Base-by-base conservation (phyloP, 2,113 vertebrate species). In the Ovibos moschatus region DNA sequence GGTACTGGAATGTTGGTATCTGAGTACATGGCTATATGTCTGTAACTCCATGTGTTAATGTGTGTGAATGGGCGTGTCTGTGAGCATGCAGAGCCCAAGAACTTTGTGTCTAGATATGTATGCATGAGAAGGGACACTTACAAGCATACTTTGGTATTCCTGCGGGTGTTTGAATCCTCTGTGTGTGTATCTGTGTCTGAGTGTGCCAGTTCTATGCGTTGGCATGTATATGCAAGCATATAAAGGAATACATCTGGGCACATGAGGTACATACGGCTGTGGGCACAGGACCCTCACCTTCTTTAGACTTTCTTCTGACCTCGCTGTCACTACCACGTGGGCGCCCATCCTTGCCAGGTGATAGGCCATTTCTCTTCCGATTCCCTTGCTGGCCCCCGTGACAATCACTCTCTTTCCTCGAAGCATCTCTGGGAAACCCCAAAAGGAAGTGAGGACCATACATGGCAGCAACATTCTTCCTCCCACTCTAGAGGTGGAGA, bases 371-470 rank as follows among this genome's bases (percentile, higher is more conserved):
- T 99, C 98, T 98, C 98, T 99, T 43, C 99, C 99, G 0, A 99
- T 99, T 0, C 99, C 99, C 0, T 84, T 98, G 98, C 99, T 99
- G 27, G 99, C 99, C 28, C 99, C 99, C 0, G 99, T 99, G 92
- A 99, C 98, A 12, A 99, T 98, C 96, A 99, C 99, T 74, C 97
- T 97, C 97, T 99, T 99, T 60, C 99, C 99, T 45, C 92, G 98
- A 92, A 99, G 98, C 99, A 99, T 99, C 97, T 98, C 99, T 99
- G 98, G 1, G 55, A 86, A 92, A 81, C 12, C 87, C 96, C 91
- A 96, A 67, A 94, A 96, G 62, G 58, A 71, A 74, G n/a, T 97
- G 91, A 98, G 78, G 90, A 50, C 47, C 33, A 87, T 11, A 47
- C 17, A 17, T 55, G 33, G 43, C 25, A 76, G 86, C 51, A 47